These are phyloP conservation scores for Linepithema humile DNA, from an alignment of 1,140 invertebrate species.

Conservation along the genomic window DNA sequence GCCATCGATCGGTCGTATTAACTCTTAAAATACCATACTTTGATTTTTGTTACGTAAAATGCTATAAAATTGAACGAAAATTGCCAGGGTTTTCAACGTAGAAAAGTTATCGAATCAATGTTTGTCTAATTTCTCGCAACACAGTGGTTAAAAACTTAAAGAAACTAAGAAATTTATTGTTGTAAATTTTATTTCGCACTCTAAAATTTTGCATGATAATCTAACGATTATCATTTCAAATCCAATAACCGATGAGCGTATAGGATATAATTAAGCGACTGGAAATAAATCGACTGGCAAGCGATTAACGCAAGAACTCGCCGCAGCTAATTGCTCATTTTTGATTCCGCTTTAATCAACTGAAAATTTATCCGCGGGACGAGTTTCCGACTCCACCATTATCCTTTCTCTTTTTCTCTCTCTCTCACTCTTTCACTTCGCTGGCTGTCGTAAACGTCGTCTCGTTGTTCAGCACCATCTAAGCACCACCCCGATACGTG, in stretches of 20 bases:
- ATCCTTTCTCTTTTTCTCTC: neutral
- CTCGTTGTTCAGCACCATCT: slow-evolving; percentile 67
- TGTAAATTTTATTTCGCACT: too few relatives aligned
- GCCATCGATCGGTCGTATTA: neutral
- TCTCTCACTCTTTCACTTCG: slow-evolving; percentile 8
- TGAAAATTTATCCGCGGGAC: slow-evolving; percentile 52
- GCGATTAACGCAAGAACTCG: slow-evolving; percentile 64
- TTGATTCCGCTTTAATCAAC: slow-evolving; percentile 46
- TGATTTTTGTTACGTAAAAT: neutral
- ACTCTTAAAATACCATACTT: slow-evolving; percentile 11
- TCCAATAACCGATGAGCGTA: slow-evolving; percentile 46
- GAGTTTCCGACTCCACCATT: slow-evolving; percentile 8
- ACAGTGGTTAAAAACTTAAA: too few relatives aligned
- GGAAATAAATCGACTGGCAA: slow-evolving; percentile 71
- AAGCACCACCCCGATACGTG: slow-evolving; percentile 68
- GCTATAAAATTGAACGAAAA: slow-evolving; percentile 2
- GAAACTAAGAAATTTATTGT: too few relatives aligned
- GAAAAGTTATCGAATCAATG: too few relatives aligned
- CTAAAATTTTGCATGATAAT: neutral
- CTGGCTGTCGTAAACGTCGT: slow-evolving; percentile 43
- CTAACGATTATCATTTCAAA: neutral
- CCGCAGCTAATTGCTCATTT: slow-evolving; percentile 56
- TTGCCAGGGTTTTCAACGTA: neutral
- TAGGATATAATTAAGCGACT: slow-evolving; percentile 65
- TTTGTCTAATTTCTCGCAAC: too few relatives aligned